Base-by-base conservation (phyloP, 1,140 invertebrate genomes). In the Acromyrmex charruanus region DNA sequence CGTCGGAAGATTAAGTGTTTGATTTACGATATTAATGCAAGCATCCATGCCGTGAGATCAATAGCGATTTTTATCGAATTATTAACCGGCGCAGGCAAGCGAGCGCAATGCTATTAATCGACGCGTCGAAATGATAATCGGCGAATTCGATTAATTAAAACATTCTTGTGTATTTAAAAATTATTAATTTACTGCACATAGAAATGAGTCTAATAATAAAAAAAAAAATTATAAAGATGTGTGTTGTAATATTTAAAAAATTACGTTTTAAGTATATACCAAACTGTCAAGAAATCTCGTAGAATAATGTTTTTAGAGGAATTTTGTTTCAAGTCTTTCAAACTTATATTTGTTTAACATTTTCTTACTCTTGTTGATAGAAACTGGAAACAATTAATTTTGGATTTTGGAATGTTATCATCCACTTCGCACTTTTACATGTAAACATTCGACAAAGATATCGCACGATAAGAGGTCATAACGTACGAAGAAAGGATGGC, bases 31-130 rank as follows among this genome's bases (percentile, higher is more conserved):
- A 84, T 74, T 84, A 75, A 75, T 84, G 55, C 69, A 75, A 51
- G 80, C 39, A 25, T 58, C 39, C 55, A 39, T 58, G 25, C 58
- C 58, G n/a, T n/a, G 68, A 82, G 55, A 84, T 84, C 69, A 72
- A 75, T 84, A 75, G 55, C 10, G 39, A 84, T 74, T 84, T 84
- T 85, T 85, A 79, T 85, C 82, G 59, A 55, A 85, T 85, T 85
- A 85, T 69, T 79, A 61, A 35, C 21, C 59, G 18, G 28, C 21
- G 51, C n/a, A 12, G 31, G 77, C 31, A 44, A 77, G 58, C 59
- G 61, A 77, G 16, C 31, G 44, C 49, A 49, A 79, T 74, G 77
- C 51, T 49, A 69, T 84, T 84, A 75, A 14, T 84, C 58, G 68
- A 72, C 14, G 39, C 3, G 55, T 74, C 68, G 39, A 82, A 82